Evolutionary conservation across 53 echinoderm and acorn worm genomes (phyloP), one percentile per base, ranked within the genome.

Genomic region (Astropecten irregularis): DNA sequence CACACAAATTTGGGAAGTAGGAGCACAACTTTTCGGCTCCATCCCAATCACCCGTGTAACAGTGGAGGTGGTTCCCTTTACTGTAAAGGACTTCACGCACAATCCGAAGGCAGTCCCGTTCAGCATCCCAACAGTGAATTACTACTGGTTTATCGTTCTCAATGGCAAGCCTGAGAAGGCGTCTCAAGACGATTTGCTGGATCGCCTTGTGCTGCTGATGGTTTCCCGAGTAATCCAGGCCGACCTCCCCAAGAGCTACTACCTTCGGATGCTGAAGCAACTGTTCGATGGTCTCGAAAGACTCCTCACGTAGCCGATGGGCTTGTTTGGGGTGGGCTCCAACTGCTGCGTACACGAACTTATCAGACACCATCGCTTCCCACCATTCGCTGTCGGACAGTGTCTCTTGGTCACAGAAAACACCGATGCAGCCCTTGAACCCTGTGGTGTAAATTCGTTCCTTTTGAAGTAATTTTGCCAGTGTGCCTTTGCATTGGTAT

Each of bases 21-120:
- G 50, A 33, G 35, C 71, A 71, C 71, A 50, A 71, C 19, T 52
- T 71, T 50, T 35, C 7, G 16, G 34, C 71, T 32, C 36, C 52
- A n/a, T 71, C 34, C 71, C 71, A 71, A 35, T 34, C 21, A 3
- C 36, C 52, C 2, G 71, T 71, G 36, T 71, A 71, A 22, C 71
- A 71, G 14, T 71, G 71, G 21, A 71, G 71, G 36, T 71, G 71
- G 19, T 50, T 52, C 21, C 33, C 51, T 33, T 52, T 32, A 20
- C 9, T 49, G 36, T 50, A 52, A 4, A 71, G 71, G 36, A 23
- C 14, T 20, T 50, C 35, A 50, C 16, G 50, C 9, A 25, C 34
- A 20, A 71, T 51, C 10, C 52, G 71, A 4, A 71, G 18, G 52
- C 51, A 71, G 51, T 50, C 71, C 50, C 51, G 19, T 35, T 71